Percentiles rank a stretch among this genome's conserved stretches.
Conservation (phyloP, 2,888 invertebrate species). For the Neoaliturus tenellus region DNA sequence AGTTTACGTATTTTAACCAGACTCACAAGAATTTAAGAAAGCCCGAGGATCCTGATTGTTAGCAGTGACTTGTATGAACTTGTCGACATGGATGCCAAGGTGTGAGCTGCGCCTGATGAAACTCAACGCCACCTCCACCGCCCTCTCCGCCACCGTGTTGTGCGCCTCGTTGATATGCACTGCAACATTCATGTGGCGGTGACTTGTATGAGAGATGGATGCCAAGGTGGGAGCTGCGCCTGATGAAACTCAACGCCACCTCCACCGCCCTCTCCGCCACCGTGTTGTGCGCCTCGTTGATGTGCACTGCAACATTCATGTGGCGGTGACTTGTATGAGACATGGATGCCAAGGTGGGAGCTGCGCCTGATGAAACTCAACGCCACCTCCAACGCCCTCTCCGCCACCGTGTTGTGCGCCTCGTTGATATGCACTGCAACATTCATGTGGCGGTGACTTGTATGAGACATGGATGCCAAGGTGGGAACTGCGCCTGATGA, state of each 20-base stretch:
- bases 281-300: slow-evolving; percentile 83
- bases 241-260: slow-evolving; percentile 82
- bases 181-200: slow-evolving; percentile 68
- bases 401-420: slow-evolving; percentile 81
- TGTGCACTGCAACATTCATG: slow-evolving; percentile 76
- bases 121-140: slow-evolving; percentile 82
- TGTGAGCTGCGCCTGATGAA: slow-evolving; percentile 82
- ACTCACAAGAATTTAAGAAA: slow-evolving; percentile 82
- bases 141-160: slow-evolving; percentile 81
- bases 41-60: slow-evolving; percentile 84
- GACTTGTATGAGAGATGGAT: too few relatives aligned
- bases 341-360: slow-evolving; percentile 80
- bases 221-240: slow-evolving; percentile 77
- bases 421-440: slow-evolving; percentile 83
- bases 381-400: slow-evolving; percentile 83
- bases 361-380: slow-evolving; percentile 83
- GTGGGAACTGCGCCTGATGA: slow-evolving; percentile 81
- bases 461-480: slow-evolving; percentile 79
- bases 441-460: slow-evolving; percentile 76
- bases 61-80: slow-evolving; percentile 78
- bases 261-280: slow-evolving; percentile 83
- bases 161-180: slow-evolving; percentile 86
- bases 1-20: background rate
- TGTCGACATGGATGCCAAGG: slow-evolving; percentile 80
- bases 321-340: slow-evolving; percentile 77